phyloP scores from a whole-genome alignment of 1,140 invertebrate genomes.

The Schlechtendalia chinensis region DNA sequence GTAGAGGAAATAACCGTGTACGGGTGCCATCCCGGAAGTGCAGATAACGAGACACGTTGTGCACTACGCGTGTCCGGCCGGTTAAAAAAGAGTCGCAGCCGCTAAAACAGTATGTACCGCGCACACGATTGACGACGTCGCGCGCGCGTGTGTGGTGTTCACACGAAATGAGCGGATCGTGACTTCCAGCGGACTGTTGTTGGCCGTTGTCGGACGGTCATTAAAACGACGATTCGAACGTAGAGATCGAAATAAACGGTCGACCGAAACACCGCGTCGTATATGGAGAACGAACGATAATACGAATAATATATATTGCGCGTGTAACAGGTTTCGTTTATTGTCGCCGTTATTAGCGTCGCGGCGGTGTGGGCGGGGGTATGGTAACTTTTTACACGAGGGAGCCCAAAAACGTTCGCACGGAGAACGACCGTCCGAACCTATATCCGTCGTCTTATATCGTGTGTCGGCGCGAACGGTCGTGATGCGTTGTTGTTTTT shows the following conservation, averaged over 20 bases:
- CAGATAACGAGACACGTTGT: slow-evolving; percentile 20
- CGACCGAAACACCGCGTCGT: background rate
- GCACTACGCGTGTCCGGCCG: too few species aligned
- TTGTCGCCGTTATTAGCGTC: background rate
- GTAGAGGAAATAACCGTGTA: slow-evolving; percentile 4
- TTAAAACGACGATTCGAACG: background rate
- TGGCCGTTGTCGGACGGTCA: background rate
- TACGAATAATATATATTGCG: background rate
- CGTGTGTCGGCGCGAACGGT: too few species aligned
- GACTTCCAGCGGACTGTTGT: background rate
- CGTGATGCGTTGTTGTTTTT: too few species aligned
- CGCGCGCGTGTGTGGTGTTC: background rate
- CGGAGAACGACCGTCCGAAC: background rate
- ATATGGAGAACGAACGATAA: background rate
- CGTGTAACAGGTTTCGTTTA: slow-evolving; percentile 21
- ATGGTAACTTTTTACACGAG: background rate
- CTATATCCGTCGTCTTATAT: too few species aligned
- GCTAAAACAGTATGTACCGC: too few species aligned
- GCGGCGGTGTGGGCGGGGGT: background rate
- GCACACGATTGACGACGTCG: too few species aligned
- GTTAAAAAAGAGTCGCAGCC: too few species aligned
- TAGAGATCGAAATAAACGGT: background rate
- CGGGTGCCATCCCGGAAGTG: slow-evolving; percentile 21
- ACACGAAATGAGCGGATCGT: slow-evolving; percentile 17
- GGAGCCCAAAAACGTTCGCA: background rate